These are phyloP conservation scores for Ceyx melanurus DNA, from an alignment of 2,113 vertebrate genomes.

Conservation along the genomic window DNA sequence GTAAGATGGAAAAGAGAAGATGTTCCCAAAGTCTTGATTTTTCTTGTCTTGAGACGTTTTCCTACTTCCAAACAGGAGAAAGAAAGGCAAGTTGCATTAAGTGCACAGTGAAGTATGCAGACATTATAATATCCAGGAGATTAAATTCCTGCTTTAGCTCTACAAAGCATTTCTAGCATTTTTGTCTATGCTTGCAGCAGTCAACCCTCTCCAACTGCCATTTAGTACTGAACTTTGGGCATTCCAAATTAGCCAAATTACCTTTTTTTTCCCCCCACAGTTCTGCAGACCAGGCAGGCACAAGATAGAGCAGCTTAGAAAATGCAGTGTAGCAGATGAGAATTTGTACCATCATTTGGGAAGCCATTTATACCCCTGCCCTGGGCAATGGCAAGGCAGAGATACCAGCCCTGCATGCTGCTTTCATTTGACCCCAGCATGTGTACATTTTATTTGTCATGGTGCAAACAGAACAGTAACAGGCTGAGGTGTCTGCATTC, in stretches of 20 bases:
- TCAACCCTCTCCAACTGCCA: too few relatives aligned
- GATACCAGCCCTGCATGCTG: background rate
- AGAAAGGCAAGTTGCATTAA: background rate
- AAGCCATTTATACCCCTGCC: background rate
- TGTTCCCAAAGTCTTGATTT: slow-evolving; percentile 78
- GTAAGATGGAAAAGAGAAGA: slow-evolving; percentile 82
- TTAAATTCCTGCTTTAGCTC: too few relatives aligned
- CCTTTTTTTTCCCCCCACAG: too few relatives aligned
- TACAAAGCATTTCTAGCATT: too few relatives aligned
- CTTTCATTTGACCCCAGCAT: background rate
- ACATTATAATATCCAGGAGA: background rate
- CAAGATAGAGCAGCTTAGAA: too few relatives aligned
- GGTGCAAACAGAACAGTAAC: background rate
- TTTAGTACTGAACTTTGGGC: too few relatives aligned
- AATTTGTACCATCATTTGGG: too few relatives aligned
- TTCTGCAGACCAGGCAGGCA: too few relatives aligned
- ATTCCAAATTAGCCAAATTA: background rate
- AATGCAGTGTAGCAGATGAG: too few relatives aligned
- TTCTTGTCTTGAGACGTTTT: slow-evolving; percentile 81
- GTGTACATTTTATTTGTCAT: background rate
- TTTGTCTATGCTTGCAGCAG: too few relatives aligned
- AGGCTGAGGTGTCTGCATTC: background rate
- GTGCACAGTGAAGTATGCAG: rapidly evolving
- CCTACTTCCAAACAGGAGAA: slow-evolving; percentile 66
- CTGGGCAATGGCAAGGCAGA: background rate